Base-by-base conservation (phyloP, 2,113 vertebrate genomes). In the Dipodomys ordii region DNA sequence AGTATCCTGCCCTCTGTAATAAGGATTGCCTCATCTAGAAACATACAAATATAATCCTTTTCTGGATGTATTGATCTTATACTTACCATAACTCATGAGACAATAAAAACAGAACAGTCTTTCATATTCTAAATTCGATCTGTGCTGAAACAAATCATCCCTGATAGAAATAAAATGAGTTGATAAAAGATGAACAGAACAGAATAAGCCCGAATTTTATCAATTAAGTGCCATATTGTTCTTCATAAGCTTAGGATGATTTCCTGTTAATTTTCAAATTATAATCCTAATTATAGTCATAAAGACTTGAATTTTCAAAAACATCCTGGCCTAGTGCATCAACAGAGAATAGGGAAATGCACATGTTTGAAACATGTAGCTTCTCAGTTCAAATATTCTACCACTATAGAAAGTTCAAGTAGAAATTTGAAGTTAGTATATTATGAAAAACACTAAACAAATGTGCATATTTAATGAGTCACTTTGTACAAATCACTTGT, bases 361-460 rank as follows among this genome's bases (percentile, higher is more conserved):
- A 44, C 32, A 12, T 44, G 23, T 74, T 83, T 39, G 72, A 53
- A 19, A 30, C 1, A 72, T 32, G 16, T 78, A 77, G 4, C 80
- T 5, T 23, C 11, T n/a, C 46, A 91, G 87, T 95, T 92, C 23
- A 94, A 96, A 57, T 89, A 78, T 53, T n/a, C 30, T 65, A 64
- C 27, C 16, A 3, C 57, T 81, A n/a, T 78, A 64, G 74, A 81
- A 73, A 81, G 72, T 82, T 87, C 5, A 79, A 53, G 84, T 79
- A 85, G 10, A 6, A 90, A 90, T 35, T 23, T 30, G 90, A 73
- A 94, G n/a, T 84, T 87, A 80, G 1, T 35, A 53, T 74, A 30
- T 90, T 88, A 62, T 74, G 49, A 62, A 44, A 73, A 49, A 44
- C 27, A 7, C 18, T 86, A 23, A 92, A 64, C 62, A 62, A 77